Evolutionary conservation across 2,888 invertebrate genomes (phyloP), one percentile per base, ranked within the genome.

Genomic region (Catocala sponsa): DNA sequence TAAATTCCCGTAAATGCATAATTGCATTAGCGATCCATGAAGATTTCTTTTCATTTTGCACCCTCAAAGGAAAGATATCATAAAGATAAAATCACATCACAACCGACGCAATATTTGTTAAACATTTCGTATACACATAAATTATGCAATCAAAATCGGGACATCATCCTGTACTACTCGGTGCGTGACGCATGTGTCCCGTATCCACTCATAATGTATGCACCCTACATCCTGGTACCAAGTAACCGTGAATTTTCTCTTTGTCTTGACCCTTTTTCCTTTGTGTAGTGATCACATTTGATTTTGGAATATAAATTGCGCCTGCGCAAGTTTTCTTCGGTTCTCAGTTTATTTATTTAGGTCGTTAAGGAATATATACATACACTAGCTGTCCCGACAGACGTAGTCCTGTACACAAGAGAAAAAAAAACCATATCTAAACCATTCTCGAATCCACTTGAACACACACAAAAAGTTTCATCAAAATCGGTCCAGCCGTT

Each of bases 181-280:
- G 74, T 67, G 79, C 82, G 75, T 82, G 78, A 79, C 83, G 78
- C 70, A 12, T 57, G 72, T 54, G 63, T 68, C 74, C 72, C 72
- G 60, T 55, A 62, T 55, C 44, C 47, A 63, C 72, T 66, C 78
- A 79, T 85, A 72, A 83, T 74, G 65, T 82, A 86, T 86, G 85
- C 87, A 86, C 86, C 86, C 86, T 81, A 78, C 81, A 83, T 84
- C 83, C 83, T 86, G 82, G 59, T 60, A 32, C 61, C 62, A 58
- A 43, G 64, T 54, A 63, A 65, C 11, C 60, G 75, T 74, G 57
- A 65, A 77, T 74, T 68, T 76, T 61, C 46, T 53, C 35, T 73
- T 53, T 68, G 55, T 63, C 47, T 57, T 57, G 6, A 48, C 25
- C 54, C 46, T 59, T 58, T 32, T 59, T 32, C 13, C 46, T 51